phyloP scores from a whole-genome alignment of 2,113 vertebrate genomes.

The Psophia crepitans region DNA sequence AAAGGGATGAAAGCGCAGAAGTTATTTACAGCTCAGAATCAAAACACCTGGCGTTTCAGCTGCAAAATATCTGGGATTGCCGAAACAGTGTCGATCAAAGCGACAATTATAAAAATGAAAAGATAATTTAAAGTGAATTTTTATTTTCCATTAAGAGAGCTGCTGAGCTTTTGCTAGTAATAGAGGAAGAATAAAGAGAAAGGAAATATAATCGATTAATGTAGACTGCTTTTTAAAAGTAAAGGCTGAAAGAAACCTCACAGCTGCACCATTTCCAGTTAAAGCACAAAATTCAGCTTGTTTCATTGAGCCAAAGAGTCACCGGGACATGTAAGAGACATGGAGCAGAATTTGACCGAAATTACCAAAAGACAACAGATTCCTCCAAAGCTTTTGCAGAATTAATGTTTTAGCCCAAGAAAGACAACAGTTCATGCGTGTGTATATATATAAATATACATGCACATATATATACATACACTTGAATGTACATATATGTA shows the following conservation, averaged over 20 bases:
- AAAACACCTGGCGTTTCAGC: not conserved
- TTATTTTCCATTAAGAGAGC: not conserved
- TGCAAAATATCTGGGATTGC: not conserved
- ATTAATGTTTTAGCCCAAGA: not conserved
- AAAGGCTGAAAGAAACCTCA: not conserved
- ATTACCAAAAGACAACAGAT: constrained; percentile 37
- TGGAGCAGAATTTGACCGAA: not conserved
- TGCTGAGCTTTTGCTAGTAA: not conserved
- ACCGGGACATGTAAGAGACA: not conserved
- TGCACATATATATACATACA: not conserved
- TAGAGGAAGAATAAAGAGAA: not conserved
- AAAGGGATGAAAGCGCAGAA: not conserved
- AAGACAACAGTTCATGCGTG: not conserved
- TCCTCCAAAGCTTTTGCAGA: constrained; percentile 79
- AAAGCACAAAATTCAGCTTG: constrained; percentile 17
- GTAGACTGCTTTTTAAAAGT: not conserved
- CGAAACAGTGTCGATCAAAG: not conserved
- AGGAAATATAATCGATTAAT: not conserved
- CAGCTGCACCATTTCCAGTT: not conserved
- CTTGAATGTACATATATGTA: not conserved
- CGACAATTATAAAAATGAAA: not conserved
- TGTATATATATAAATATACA: not conserved
- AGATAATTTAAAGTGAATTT: not conserved
- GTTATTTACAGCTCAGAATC: not conserved
- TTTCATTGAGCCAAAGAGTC: not conserved